These are phyloP conservation scores for Callinectes sapidus DNA, from an alignment of 2,888 invertebrate species.

Conservation along the genomic window DNA sequence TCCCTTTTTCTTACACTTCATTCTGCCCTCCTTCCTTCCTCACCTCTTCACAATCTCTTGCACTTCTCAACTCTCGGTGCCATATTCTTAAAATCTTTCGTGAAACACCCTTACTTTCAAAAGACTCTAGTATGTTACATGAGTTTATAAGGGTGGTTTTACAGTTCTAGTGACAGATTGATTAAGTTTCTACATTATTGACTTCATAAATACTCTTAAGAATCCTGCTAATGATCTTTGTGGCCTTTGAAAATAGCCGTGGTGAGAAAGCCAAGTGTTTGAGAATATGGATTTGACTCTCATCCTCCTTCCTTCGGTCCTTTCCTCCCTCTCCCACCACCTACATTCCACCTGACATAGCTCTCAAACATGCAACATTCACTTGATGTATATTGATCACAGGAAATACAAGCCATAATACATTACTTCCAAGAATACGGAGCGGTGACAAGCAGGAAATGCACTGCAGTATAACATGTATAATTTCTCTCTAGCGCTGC, in stretches of 20 bases:
- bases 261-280: too few species aligned
- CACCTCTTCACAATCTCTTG: background rate
- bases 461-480: background rate
- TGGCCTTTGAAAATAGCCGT: too few species aligned
- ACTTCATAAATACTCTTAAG: too few species aligned
- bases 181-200: too few species aligned
- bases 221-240: too few species aligned
- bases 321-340: background rate
- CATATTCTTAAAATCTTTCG: too few species aligned
- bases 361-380: slow-evolving; percentile 10
- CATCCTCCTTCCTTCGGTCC: background rate
- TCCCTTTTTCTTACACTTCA: background rate
- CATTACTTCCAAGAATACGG: background rate
- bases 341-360: background rate
- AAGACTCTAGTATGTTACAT: too few species aligned
- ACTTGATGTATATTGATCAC: slow-evolving; percentile 22
- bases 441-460: background rate
- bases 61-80: background rate
- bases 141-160: too few species aligned
- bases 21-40: background rate
- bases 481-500: background rate
- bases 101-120: too few species aligned
- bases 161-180: too few species aligned
- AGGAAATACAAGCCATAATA: slow-evolving; percentile 17
- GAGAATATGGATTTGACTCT: background rate